These are phyloP conservation scores for Anguilla obscura DNA, from an alignment of 2,797 vertebrate species.

Conservation along the genomic window DNA sequence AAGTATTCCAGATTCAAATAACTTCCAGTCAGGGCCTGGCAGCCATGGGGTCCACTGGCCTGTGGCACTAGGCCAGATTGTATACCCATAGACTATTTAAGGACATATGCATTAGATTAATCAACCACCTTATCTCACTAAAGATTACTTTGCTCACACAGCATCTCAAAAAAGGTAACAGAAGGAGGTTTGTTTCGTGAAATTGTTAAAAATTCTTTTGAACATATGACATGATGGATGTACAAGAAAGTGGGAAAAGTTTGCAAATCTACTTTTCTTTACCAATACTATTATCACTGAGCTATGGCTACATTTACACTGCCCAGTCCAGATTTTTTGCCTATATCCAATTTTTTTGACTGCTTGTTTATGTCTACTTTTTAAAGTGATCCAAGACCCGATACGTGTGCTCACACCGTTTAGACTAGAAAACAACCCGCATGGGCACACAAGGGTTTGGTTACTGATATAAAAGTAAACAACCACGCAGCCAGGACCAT, in stretches of 20 bases:
- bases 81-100: not conserved
- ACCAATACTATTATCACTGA: too few relatives aligned
- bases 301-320: too few relatives aligned
- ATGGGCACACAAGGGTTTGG: too few relatives aligned
- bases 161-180: not conserved
- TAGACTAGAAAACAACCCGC: too few relatives aligned
- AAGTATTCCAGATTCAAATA: constrained; percentile 34
- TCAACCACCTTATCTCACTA: not conserved
- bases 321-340: too few relatives aligned
- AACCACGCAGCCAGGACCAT: too few relatives aligned
- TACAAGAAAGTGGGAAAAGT: not conserved
- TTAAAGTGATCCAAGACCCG: too few relatives aligned
- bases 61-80: constrained; percentile 3
- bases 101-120: not conserved
- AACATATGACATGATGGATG: not conserved
- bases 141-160: not conserved
- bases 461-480: too few relatives aligned
- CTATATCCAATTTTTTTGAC: too few relatives aligned
- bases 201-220: not conserved
- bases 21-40: not conserved
- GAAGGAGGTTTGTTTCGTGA: not conserved
- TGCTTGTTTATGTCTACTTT: too few relatives aligned
- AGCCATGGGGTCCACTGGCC: constrained; percentile 38
- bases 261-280: too few relatives aligned
- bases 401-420: too few relatives aligned